Percentiles rank a stretch among this genome's conserved stretches.
Evolutionary conservation across 2,113 vertebrate species (phyloP).

Genomic region (Pollachius pollachius): DNA sequence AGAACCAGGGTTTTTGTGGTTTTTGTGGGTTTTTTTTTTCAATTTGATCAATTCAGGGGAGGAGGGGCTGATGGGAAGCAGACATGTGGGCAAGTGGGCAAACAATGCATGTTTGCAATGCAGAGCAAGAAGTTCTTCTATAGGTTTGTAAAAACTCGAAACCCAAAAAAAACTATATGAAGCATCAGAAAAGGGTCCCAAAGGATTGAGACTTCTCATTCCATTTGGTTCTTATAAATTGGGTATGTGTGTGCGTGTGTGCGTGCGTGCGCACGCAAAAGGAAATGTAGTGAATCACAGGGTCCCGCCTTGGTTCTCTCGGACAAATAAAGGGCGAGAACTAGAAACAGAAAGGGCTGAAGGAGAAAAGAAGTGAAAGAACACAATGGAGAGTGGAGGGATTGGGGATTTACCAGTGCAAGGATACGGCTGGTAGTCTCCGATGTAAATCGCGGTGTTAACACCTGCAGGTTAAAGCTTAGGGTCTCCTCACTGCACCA

Average conservation of each 20-base stretch:
- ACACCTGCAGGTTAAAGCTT: slow-evolving; percentile 33
- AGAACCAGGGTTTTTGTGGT: too few relatives aligned
- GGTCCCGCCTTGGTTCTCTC: slow-evolving; percentile 48
- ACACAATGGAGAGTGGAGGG: too few relatives aligned
- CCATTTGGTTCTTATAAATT: too few relatives aligned
- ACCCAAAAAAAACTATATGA: slow-evolving; percentile 12
- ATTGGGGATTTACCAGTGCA: background rate
- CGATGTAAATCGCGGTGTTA: slow-evolving; percentile 34
- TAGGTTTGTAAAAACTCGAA: too few relatives aligned
- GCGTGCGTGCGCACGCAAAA: too few relatives aligned
- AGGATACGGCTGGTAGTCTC: background rate
- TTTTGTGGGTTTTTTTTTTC: slow-evolving; percentile 8
- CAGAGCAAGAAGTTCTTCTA: too few relatives aligned
- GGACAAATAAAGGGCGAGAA: slow-evolving; percentile 47
- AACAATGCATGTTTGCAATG: slow-evolving; percentile 44
- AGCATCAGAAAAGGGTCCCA: slow-evolving; percentile 27
- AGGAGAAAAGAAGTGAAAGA: background rate
- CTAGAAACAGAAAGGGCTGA: slow-evolving; percentile 18
- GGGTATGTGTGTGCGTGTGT: too few relatives aligned
- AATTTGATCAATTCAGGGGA: slow-evolving; percentile 14
- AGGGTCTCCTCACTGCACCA: slow-evolving; percentile 11
- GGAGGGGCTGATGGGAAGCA: too few relatives aligned
- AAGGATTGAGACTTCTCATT: too few relatives aligned
- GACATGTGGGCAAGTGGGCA: slow-evolving; percentile 24
- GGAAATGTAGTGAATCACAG: slow-evolving; percentile 53